Conservation (phyloP, 2,113 vertebrate genomes). For the Petroica traversi region DNA sequence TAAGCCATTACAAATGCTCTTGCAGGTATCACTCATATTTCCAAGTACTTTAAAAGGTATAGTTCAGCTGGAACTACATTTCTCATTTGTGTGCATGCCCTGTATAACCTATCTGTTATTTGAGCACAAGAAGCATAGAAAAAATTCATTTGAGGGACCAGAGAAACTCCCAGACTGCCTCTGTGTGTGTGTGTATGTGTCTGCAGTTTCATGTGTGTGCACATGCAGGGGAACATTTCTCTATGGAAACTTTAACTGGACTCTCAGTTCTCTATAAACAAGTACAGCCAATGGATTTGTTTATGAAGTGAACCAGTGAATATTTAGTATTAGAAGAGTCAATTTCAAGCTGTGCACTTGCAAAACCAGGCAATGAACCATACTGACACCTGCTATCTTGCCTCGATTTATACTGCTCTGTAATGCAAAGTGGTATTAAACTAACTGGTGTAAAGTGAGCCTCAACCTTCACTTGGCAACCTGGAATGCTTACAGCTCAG, state of each 20-base stretch:
- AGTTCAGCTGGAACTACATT: not conserved
- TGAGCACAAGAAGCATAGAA: not conserved
- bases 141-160: not conserved
- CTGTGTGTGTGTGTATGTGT: not conserved
- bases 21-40: not conserved
- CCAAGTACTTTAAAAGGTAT: not conserved
- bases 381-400: not conserved
- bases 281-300: not conserved
- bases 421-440: not conserved
- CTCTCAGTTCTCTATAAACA: not conserved
- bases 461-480: not conserved
- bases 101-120: not conserved
- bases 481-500: not conserved
- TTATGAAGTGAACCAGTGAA: not conserved
- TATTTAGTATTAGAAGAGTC: not conserved
- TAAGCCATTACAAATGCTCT: not conserved
- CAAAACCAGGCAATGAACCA: not conserved
- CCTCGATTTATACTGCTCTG: not conserved
- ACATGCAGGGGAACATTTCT: not conserved
- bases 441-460: not conserved
- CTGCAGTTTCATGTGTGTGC: accelerated
- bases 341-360: not conserved
- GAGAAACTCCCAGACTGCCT: not conserved
- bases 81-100: not conserved
- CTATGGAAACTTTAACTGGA: not conserved